These are phyloP conservation scores for Punctoribates punctum DNA, from an alignment of 2,888 invertebrate species.

Conservation along the genomic window DNA sequence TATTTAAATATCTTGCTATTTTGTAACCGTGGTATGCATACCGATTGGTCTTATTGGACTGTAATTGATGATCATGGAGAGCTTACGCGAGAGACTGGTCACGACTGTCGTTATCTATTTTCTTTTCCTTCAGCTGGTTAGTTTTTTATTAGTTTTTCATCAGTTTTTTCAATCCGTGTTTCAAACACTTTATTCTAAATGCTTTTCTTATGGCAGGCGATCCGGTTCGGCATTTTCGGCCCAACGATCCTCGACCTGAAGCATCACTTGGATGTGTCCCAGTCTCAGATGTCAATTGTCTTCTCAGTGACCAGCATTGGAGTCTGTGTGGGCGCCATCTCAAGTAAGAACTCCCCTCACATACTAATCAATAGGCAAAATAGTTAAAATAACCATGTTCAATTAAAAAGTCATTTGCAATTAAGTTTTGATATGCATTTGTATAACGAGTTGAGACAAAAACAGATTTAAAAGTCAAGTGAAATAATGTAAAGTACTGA, in stretches of 20 bases:
- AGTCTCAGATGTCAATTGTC: slow-evolving; percentile 31
- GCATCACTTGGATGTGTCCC: slow-evolving; percentile 20
- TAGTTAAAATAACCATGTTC: too few relatives aligned
- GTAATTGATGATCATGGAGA: slow-evolving; percentile 38
- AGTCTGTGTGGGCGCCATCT: slow-evolving; percentile 36
- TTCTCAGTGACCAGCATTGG: slow-evolving; percentile 29
- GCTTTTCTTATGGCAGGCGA: slow-evolving; percentile 4
- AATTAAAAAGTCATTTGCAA: too few relatives aligned
- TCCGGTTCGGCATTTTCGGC: slow-evolving; percentile 37
- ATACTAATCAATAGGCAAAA: neutral
- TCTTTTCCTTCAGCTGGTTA: slow-evolving; percentile 40
- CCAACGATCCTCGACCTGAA: slow-evolving; percentile 39
- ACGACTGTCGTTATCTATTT: slow-evolving; percentile 39
- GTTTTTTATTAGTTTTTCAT: too few relatives aligned
- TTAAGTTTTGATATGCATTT: too few relatives aligned
- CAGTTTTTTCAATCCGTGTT: too few relatives aligned
- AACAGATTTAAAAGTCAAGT: too few relatives aligned
- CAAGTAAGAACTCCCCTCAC: slow-evolving; percentile 5
- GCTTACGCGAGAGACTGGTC: slow-evolving; percentile 25
- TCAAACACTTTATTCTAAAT: neutral
- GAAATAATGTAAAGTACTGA: too few relatives aligned
- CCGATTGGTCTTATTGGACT: slow-evolving; percentile 34
- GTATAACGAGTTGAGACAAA: too few relatives aligned
- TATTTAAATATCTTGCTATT: neutral
- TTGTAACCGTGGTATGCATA: slow-evolving; percentile 37